Evolutionary conservation across 2,888 invertebrate genomes (phyloP).

Genomic region (Sycophila texana): DNA sequence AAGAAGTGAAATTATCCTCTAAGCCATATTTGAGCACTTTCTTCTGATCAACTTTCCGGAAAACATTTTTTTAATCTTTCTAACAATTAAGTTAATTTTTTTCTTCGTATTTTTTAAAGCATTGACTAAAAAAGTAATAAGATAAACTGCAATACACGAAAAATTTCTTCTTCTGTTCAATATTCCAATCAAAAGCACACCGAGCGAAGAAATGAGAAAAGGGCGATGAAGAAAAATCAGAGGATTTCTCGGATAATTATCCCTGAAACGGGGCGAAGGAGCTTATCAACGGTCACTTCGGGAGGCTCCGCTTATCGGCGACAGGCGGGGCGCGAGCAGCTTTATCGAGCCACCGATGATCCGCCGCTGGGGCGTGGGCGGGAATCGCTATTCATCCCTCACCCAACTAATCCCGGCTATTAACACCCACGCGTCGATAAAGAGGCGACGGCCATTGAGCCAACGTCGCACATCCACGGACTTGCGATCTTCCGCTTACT

Average conservation of each 20-base stretch:
- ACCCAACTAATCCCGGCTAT: conserved; percentile 69
- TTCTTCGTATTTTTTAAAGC: too few relatives aligned
- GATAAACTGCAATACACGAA: too few relatives aligned
- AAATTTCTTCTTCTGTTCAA: too few relatives aligned
- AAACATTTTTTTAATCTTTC: too few relatives aligned
- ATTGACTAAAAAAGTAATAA: too few relatives aligned
- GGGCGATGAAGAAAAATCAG: not conserved
- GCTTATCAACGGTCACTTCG: conserved; percentile 32
- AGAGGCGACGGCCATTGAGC: not conserved
- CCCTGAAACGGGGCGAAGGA: not conserved
- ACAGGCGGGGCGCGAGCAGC: not conserved
- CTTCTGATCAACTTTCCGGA: too few relatives aligned
- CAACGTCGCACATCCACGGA: too few relatives aligned
- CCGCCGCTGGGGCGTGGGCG: conserved; percentile 60
- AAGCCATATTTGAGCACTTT: too few relatives aligned
- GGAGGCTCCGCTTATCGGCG: conserved; percentile 27
- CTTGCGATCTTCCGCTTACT: too few relatives aligned
- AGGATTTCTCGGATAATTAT: conserved; percentile 17
- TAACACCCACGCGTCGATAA: conserved; percentile 50
- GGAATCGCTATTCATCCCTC: conserved; percentile 66
- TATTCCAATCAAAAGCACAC: not conserved
- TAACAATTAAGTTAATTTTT: too few relatives aligned
- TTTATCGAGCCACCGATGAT: conserved; percentile 66
- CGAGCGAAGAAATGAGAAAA: not conserved
- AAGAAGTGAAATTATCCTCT: too few relatives aligned